Percentiles rank a stretch among this genome's conserved stretches.
These are phyloP conservation scores for Hydrozoanthus gracilis DNA, from an alignment of 92 coral and sea anemone species.

Conservation along the genomic window DNA sequence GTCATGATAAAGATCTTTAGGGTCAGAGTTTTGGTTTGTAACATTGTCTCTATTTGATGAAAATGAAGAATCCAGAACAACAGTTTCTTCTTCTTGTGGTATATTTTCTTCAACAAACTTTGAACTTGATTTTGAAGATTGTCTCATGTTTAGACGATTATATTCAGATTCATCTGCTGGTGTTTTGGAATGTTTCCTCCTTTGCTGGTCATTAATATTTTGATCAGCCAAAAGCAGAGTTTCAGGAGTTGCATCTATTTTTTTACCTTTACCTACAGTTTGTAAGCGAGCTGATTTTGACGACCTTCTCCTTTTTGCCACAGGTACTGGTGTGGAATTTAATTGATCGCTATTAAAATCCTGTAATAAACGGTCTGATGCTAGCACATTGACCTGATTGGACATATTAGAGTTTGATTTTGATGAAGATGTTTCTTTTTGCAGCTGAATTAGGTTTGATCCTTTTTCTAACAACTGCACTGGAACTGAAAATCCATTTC, in stretches of 20 bases:
- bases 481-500: constrained; percentile 71
- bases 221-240: neutral
- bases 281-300: constrained; percentile 23
- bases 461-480: constrained; percentile 55
- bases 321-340: neutral
- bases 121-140: constrained; percentile 52
- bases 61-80: constrained; percentile 42
- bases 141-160: constrained; percentile 27
- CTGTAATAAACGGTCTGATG: neutral
- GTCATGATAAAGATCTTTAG: constrained; percentile 32
- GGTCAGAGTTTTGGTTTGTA: neutral
- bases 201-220: neutral
- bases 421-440: constrained; percentile 6
- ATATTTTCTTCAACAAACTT: constrained; percentile 47
- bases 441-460: constrained; percentile 44
- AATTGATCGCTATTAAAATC: neutral
- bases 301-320: constrained; percentile 37
- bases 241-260: neutral
- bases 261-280: constrained; percentile 1
- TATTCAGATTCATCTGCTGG: constrained; percentile 18
- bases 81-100: constrained; percentile 35
- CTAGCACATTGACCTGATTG: neutral
- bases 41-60: constrained; percentile 15
- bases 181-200: constrained; percentile 7
- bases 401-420: constrained; percentile 4